Evolutionary conservation across 2,888 invertebrate genomes (phyloP), one percentile per base, ranked within the genome.

Genomic region (Hoplodrina blanda): DNA sequence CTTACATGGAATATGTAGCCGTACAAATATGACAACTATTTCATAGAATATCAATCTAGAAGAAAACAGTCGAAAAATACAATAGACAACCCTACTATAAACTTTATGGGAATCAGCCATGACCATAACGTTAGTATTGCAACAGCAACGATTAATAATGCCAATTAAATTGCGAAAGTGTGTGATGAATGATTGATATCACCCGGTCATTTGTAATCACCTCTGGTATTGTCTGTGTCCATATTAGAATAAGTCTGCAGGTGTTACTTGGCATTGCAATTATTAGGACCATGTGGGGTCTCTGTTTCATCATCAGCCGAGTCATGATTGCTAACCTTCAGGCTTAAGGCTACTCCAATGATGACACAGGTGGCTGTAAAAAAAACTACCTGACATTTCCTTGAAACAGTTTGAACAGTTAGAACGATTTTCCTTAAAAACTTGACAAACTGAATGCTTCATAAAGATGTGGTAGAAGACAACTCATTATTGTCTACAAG

Each of bases 81-180:
- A 69, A 69, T 41, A 54, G 55, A n/a, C 49, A 74, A 25, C 44
- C 44, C 11, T 60, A 54, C 13, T 41, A 59, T 8, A 33, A 75
- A 67, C 60, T 72, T 55, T 70, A 76, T 80, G 82, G 63, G 70
- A 76, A 76, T 49, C 59, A 71, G 46, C 80, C 74, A 78, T 80
- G 80, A 75, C 76, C 68, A 65, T 83, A 76, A 25, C 56, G 63
- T 79, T 50, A 60, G n/a, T 81, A 82, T 83, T 81, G 84, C 83
- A 87, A 84, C 67, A 74, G 59, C 69, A 81, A 76, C 78, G 83
- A 87, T 80, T 79, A 81, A 81, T 73, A 79, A 84, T 78, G 71
- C 77, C 83, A 83, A 89, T 84, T 83, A 81, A 79, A 63, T 88
- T 88, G 85, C 83, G 81, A 88, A 85, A 86, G 78, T 66, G 53